Conservation (phyloP, 2,888 invertebrate genomes). For the Perizoma affinitatum region DNA sequence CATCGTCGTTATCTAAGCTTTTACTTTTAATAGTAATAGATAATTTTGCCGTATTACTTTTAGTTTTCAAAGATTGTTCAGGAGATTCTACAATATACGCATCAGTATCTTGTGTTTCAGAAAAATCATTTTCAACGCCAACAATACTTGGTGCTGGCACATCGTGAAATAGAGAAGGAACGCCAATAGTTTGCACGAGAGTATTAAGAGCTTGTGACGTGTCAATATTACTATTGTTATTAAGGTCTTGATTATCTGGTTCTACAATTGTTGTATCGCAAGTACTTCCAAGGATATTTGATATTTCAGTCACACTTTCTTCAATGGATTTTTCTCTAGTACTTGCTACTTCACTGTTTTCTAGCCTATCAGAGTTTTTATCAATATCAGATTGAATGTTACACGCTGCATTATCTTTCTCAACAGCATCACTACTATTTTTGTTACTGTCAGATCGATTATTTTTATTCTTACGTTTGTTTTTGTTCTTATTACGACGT, state of each 20-base stretch:
- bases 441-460: conserved; percentile 55
- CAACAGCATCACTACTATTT: conserved; percentile 51
- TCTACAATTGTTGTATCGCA: conserved; percentile 1
- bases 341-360: conserved; percentile 4
- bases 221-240: conserved; percentile 51
- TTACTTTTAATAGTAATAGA: conserved; percentile 69
- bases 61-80: conserved; percentile 55
- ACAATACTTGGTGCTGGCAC: conserved; percentile 7
- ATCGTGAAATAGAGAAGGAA: conserved; percentile 10
- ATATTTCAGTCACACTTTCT: conserved; percentile 18
- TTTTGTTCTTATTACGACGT: conserved; percentile 77
- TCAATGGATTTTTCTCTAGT: conserved; percentile 10
- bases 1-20: conserved; percentile 77
- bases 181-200: conserved; percentile 23
- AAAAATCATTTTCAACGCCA: conserved; percentile 14
- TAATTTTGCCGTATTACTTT: conserved; percentile 57
- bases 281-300: conserved; percentile 11
- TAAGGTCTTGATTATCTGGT: conserved; percentile 49
- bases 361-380: conserved; percentile 9
- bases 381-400: conserved; percentile 40
- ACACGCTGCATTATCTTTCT: conserved; percentile 44
- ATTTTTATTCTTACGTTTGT: conserved; percentile 75
- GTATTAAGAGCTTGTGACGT: conserved; percentile 25
- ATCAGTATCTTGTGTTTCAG: conserved; percentile 30
- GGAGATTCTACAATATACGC: conserved; percentile 76